Base-by-base conservation (phyloP, 2,888 invertebrate species). In the Coelinius sp. region DNA sequence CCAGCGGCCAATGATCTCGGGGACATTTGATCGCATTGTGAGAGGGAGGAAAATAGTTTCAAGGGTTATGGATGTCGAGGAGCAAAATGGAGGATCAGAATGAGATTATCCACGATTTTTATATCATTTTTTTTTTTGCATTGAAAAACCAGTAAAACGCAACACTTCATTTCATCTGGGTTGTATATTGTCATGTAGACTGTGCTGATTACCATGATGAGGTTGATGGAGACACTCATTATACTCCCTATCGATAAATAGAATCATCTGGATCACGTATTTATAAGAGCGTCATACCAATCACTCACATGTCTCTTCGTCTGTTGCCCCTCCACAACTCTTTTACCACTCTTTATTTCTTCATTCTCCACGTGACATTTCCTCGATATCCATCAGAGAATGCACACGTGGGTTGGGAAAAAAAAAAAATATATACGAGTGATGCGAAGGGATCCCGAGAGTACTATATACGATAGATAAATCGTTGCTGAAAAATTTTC, bases 401-500 rank as follows among this genome's bases (percentile, higher is more conserved):
- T 56, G 56, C 12, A 59, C 59, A 59, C 46, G 46, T 20, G 46
- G 46, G 8, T 31, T 31, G 31, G 31, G 31, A 31, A 31, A 31
- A 31, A 4, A 6, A 8, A 6, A 31, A 6, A 31, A n/a, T 31
- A 31, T 31, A 31, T 31, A 31, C 46, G 6, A 17, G 20, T 53
- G 53, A 53, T 25, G 25, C n/a, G n/a, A 12, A 53, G 53, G 6
- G 27, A 3, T 25, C 25, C n/a, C 8, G 5, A 52, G 53, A 14
- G 27, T 53, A 53, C 25, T 24, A 12, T 8, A 31, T 17, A n/a
- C n/a, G n/a, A n/a, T n/a, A n/a, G 59, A 67, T 67, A 67, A 66
- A 71, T 67, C 62, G 67, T 67, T 49, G 67, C 59, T 56, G 71
- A 66, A 71, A 67, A 71, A 71, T 67, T 67, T 67, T 67, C 59